Evolutionary conservation across 2,797 vertebrate species (phyloP).

Genomic region (Astyanax mexicanus): DNA sequence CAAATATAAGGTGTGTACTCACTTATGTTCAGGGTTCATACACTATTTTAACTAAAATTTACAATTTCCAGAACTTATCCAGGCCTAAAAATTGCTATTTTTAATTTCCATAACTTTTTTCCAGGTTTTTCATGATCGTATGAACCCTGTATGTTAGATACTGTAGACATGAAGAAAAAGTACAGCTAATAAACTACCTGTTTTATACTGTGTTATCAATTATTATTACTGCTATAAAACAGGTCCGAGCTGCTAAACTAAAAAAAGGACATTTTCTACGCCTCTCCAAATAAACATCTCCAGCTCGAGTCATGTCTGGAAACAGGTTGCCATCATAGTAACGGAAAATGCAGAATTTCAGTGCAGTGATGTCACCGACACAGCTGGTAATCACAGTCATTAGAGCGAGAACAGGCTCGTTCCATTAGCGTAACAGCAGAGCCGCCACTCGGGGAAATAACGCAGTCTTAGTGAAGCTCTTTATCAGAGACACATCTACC

Average conservation of each 20-base stretch:
- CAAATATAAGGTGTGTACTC: too few species aligned
- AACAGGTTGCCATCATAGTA: background rate
- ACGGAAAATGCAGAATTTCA: background rate
- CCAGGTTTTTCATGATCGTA: too few species aligned
- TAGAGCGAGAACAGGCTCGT: slow-evolving; percentile 6
- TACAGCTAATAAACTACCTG: too few species aligned
- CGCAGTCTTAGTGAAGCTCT: background rate
- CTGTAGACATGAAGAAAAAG: too few species aligned
- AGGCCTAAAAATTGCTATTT: too few species aligned
- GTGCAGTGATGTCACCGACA: slow-evolving; percentile 4
- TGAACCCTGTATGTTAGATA: too few species aligned
- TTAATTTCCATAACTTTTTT: too few species aligned
- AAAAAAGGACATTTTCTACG: background rate
- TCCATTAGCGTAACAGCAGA: slow-evolving; percentile 13
- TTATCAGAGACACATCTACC: background rate
- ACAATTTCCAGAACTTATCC: too few species aligned
- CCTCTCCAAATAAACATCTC: slow-evolving; percentile 1
- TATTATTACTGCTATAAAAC: background rate
- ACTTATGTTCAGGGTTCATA: too few species aligned
- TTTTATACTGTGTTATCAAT: background rate
- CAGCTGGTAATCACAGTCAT: slow-evolving; percentile 26
- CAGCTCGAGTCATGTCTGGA: background rate
- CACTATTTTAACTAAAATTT: too few species aligned
- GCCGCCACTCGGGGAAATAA: background rate
- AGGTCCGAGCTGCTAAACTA: too few species aligned